Base-by-base conservation (phyloP, 1,140 invertebrate species). In the Dendroctonus ponderosae region DNA sequence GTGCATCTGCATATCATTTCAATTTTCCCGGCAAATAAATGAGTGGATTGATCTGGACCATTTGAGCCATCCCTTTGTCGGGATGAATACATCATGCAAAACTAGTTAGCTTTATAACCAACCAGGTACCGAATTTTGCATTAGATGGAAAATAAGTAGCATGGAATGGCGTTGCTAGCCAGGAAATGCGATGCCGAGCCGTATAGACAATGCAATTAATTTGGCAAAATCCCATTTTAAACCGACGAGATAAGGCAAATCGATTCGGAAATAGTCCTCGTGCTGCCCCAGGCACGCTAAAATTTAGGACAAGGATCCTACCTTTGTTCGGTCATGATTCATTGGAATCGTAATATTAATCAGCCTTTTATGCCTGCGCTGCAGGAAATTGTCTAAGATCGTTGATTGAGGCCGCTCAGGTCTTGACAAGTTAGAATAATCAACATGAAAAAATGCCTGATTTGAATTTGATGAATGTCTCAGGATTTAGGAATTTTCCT, bases 191-290 rank as follows among this genome's bases (percentile, higher is more conserved):
- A 26, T 26, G 26, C 26, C 26, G 1, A 26, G 26, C 26, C 43
- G 8, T 12, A 46, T 46, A 46, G 43, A 46, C 43, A 8, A 12
- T 12, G 53, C 53, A 56, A 56, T 56, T 56, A 56, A 56, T 56
- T 56, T 56, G 12, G n/a, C 37, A 39, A 56, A 56, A 56, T 56
- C 53, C 53, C 53, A 56, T 56, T 56, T 56, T 56, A 56, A 56
- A 56, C 53, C 53, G 53, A 39, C 53, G 53, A 56, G 53, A 56
- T 56, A 56, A 56, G 8, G 53, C 26, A 39, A 56, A 56, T 40
- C 38, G 53, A 56, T 56, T 39, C 53, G 53, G 53, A 56, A 56
- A 56, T 56, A 56, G 53, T 56, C 53, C 53, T 41, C 38, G 26
- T 12, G 50, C 50, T 51, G 49, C 49, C 49, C 9, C 11, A 51